These are phyloP conservation scores for Drosophila multiciliata DNA, from an alignment of 2,888 invertebrate genomes.

Conservation along the genomic window DNA sequence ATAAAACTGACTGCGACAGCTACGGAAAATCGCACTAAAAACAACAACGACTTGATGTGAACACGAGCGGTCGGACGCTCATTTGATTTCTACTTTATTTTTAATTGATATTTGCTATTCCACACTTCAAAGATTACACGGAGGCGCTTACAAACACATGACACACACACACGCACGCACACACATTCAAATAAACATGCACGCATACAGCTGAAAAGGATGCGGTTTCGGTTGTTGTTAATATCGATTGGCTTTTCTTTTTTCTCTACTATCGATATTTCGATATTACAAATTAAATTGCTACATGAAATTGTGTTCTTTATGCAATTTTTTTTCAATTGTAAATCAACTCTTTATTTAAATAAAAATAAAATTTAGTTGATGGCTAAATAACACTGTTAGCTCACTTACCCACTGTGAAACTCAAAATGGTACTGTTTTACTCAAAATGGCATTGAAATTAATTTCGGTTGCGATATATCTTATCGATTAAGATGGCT, in stretches of 20 bases:
- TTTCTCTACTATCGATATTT: conserved; percentile 30
- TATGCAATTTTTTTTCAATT: background rate
- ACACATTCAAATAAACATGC: conserved; percentile 7
- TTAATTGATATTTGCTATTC: conserved; percentile 63
- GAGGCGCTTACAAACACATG: conserved; percentile 49
- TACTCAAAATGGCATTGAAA: conserved; percentile 10
- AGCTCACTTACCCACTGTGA: conserved; percentile 14
- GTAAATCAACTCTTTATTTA: background rate
- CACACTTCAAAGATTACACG: conserved; percentile 60
- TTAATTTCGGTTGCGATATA: conserved; percentile 8
- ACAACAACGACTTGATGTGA: conserved; percentile 19
- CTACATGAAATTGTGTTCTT: too few relatives aligned
- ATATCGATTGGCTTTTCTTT: conserved; percentile 22
- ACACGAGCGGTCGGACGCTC: conserved; percentile 41
- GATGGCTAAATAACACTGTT: background rate
- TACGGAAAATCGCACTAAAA: conserved; percentile 16
- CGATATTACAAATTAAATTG: too few relatives aligned
- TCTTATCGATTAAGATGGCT: background rate
- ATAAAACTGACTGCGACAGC: conserved; percentile 6
- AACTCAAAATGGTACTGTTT: conserved; percentile 18
- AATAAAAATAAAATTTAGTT: background rate
- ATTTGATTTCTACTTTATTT: conserved; percentile 57
- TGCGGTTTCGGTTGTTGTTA: conserved; percentile 41
- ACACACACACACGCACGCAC: conserved; percentile 15
- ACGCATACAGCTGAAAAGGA: conserved; percentile 49